Conservation (phyloP, 2,797 vertebrate genomes). For the Scolopax bukidnonensis region DNA sequence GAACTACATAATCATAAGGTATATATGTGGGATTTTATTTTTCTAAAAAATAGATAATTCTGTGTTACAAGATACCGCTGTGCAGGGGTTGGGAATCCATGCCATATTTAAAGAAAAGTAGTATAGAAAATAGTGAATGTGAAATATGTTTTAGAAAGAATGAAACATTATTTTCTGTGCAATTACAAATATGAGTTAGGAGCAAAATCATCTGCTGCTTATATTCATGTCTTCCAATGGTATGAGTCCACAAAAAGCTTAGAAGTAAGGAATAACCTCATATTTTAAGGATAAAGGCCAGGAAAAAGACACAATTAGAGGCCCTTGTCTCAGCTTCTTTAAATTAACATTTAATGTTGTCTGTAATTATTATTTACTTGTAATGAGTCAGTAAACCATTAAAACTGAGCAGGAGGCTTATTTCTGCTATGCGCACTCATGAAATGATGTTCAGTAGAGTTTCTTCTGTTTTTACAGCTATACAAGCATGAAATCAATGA, state of each 20-base stretch:
- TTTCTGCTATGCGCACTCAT: neutral
- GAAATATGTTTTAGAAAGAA: neutral
- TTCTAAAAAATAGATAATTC: neutral
- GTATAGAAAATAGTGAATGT: neutral
- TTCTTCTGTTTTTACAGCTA: constrained; percentile 28
- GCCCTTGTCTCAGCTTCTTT: neutral
- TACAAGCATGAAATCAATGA: constrained; percentile 16
- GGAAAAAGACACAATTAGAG: neutral
- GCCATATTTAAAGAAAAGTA: neutral
- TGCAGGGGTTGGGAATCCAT: neutral
- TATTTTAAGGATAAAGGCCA: neutral
- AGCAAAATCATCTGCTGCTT: neutral
- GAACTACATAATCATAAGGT: neutral
- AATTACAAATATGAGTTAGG: neutral
- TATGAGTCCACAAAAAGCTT: neutral
- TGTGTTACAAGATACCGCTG: neutral
- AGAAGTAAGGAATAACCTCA: neutral
- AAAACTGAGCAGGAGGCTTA: neutral
- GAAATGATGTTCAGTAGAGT: constrained; percentile 12
- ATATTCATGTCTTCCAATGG: neutral
- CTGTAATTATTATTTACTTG: constrained; percentile 31
- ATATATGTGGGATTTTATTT: neutral
- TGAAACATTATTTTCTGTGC: neutral
- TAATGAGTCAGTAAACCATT: neutral
- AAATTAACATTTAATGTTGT: neutral